These are phyloP conservation scores for Protodeltote pygarga DNA, from an alignment of 2,888 invertebrate genomes.

Conservation along the genomic window DNA sequence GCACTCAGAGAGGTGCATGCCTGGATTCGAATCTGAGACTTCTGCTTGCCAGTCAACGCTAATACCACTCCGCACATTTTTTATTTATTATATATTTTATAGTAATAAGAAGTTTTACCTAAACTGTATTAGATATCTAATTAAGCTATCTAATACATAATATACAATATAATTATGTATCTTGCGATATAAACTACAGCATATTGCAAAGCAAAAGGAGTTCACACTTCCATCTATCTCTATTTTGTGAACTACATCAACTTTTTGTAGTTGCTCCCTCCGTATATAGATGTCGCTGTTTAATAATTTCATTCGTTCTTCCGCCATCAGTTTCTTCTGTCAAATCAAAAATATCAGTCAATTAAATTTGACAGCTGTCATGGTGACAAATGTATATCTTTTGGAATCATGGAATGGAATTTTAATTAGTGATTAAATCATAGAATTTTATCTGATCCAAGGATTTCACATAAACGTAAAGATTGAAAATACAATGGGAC, in stretches of 20 bases:
- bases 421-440: conserved; percentile 8
- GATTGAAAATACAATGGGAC: conserved; percentile 66
- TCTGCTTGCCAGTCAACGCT: too few relatives aligned
- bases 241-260: neutral
- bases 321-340: conserved; percentile 17
- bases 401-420: conserved; percentile 24
- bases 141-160: too few relatives aligned
- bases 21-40: too few relatives aligned
- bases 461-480: conserved; percentile 16
- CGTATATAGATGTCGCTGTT: conserved; percentile 42
- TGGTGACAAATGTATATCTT: conserved; percentile 27
- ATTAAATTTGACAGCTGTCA: conserved; percentile 53
- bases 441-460: conserved; percentile 8
- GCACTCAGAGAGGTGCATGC: too few relatives aligned
- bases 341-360: conserved; percentile 37
- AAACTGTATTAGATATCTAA: too few relatives aligned
- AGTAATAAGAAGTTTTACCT: too few relatives aligned
- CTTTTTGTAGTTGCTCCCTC: neutral
- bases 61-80: too few relatives aligned
- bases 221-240: conserved; percentile 31
- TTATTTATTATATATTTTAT: too few relatives aligned
- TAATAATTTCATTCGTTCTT: conserved; percentile 46
- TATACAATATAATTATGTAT: too few relatives aligned
- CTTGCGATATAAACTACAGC: neutral
- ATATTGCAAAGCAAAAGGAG: neutral